A percentile compares a stretch with the other conserved stretches of the same genome.
phyloP scores from a whole-genome alignment of 1,140 invertebrate genomes.

The Chrysopa pallens region DNA sequence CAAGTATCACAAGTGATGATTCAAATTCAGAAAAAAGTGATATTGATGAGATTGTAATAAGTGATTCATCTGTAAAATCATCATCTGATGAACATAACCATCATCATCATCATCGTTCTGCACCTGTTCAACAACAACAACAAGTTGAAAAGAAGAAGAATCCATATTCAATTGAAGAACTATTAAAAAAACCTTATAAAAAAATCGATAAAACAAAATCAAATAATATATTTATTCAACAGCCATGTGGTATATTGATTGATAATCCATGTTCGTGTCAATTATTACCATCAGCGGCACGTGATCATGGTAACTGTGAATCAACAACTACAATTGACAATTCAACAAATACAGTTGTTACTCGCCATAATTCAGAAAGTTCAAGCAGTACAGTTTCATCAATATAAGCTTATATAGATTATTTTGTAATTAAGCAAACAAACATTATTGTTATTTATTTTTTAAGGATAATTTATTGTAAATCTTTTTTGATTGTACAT shows the following conservation, averaged over 20 bases:
- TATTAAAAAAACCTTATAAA: constrained; percentile 60
- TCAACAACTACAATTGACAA: too few species aligned
- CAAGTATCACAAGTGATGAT: background rate
- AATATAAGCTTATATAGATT: too few species aligned
- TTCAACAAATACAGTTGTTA: too few species aligned
- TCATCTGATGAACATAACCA: too few species aligned
- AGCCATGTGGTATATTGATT: constrained; percentile 14
- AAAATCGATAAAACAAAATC: constrained; percentile 7
- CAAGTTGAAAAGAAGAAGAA: constrained; percentile 42
- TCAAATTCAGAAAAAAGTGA: constrained; percentile 11
- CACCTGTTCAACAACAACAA: constrained; percentile 6
- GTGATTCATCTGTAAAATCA: constrained; percentile 2
- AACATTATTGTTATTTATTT: too few species aligned
- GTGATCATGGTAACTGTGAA: too few species aligned
- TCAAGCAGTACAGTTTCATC: too few species aligned
- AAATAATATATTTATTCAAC: constrained; percentile 7
- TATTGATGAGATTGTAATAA: constrained; percentile 14
- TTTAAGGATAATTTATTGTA: too few species aligned
- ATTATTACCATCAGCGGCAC: background rate
- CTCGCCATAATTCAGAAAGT: too few species aligned
- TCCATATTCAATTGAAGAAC: constrained; percentile 71
- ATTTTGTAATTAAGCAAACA: too few species aligned
- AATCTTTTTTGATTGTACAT: too few species aligned
- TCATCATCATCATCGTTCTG: too few species aligned
- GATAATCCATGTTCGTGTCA: constrained; percentile 8